Base-by-base conservation (phyloP, 2,113 vertebrate species). In the Saguinus imperator region DNA sequence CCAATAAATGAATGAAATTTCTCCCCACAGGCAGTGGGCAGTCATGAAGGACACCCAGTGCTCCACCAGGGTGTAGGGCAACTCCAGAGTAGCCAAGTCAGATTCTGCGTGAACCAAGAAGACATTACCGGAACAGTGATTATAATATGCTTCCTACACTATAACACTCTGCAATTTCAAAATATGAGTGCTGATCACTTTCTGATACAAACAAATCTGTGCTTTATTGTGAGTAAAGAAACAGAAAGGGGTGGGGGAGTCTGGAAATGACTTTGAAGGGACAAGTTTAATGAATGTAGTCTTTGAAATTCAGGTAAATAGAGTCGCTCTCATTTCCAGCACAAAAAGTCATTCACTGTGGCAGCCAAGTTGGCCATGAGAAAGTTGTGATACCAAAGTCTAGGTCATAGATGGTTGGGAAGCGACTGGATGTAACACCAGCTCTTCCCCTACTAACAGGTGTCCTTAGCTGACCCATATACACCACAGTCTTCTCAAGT, bases 101-200 rank as follows among this genome's bases (percentile, higher is more conserved):
- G 97, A 97, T 77, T 82, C 81, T 29, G 72, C 10, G 1, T 96
- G 96, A 94, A 95, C 5, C 37, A 83, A 18, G 76, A 94, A 29
- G 29, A 87, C 84, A 93, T 93, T 21, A 88, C 97, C 94, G 5
- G 96, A 97, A 97, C 96, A 87, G 97, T 98, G 98, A 98, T 94
- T 52, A 96, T 96, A 10, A 32, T 57, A 45, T 57, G 96, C 96
- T 50, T 96, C 97, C 96, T 83, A 10, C 40, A n/a, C 77, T 58
- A 4, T 16, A 82, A 85, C 86, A 45, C 75, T 81, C 84, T 84
- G 45, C 57, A 50, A 77, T 90, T 88, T 90, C 95, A 93, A 95
- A 92, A 86, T 48, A 83, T 1, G 90, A 94, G 50, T 45, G 20
- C 43, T 72, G 82, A 23, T 14, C 20, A 94, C 45, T 29, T 57